Evolutionary conservation across 2,888 invertebrate genomes (phyloP).

Genomic region (Chrysolina oricalcia): DNA sequence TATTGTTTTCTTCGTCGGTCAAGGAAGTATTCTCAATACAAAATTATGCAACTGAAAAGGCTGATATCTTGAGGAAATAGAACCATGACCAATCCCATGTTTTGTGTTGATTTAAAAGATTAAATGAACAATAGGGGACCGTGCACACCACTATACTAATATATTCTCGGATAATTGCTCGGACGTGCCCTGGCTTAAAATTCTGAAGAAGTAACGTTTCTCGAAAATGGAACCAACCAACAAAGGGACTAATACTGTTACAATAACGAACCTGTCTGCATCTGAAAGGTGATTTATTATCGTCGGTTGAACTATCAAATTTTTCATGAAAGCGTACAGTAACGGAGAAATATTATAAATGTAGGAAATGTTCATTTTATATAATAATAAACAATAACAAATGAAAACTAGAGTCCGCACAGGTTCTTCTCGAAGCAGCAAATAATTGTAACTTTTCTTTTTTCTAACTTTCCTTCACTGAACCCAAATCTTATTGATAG

Average conservation of each 20-base stretch:
- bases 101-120: slow-evolving; percentile 24
- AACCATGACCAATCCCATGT: slow-evolving; percentile 24
- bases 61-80: slow-evolving; percentile 19
- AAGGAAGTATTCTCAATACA: neutral
- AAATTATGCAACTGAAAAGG: neutral
- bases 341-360: no score
- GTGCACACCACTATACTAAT: slow-evolving; percentile 23
- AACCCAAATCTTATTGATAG: no score
- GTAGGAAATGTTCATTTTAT: no score
- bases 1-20: neutral
- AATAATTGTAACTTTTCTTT: no score
- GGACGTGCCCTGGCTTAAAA: slow-evolving; percentile 19
- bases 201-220: slow-evolving; percentile 4
- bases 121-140: slow-evolving; percentile 19
- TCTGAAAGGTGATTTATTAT: slow-evolving; percentile 6
- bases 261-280: slow-evolving; percentile 9
- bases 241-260: slow-evolving; percentile 21
- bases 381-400: no score
- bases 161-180: slow-evolving; percentile 20
- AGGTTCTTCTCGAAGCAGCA: no score
- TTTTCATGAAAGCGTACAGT: no score
- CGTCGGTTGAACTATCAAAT: neutral
- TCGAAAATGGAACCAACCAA: slow-evolving; percentile 4
- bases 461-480: no score
- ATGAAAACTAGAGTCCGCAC: no score